Percentiles rank a stretch among this genome's conserved stretches.
Conservation (phyloP, 2,888 invertebrate genomes). For the Eurytoma californica region DNA sequence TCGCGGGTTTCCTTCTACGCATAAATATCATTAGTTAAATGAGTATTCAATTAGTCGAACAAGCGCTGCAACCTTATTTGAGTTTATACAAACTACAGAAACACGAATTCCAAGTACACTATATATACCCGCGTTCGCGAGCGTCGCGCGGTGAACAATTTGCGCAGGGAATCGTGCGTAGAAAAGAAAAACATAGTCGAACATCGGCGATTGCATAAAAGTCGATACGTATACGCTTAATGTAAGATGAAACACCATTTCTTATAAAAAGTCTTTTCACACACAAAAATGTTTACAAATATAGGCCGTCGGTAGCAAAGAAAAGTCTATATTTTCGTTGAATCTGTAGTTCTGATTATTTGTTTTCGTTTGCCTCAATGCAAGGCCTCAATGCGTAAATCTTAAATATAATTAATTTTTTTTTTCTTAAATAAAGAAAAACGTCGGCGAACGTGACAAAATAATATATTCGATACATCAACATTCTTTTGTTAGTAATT, state of each 20-base stretch:
- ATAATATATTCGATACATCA: neutral
- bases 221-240: slow-evolving; percentile 38
- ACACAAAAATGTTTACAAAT: slow-evolving; percentile 26
- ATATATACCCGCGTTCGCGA: slow-evolving; percentile 14
- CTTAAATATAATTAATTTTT: slow-evolving; percentile 36
- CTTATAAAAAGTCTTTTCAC: slow-evolving; percentile 38
- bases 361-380: slow-evolving; percentile 10
- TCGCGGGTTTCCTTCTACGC: slow-evolving; percentile 23
- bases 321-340: slow-evolving; percentile 46
- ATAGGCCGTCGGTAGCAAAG: slow-evolving; percentile 37
- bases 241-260: slow-evolving; percentile 20
- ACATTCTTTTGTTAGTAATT: too few species aligned
- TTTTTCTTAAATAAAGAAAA: slow-evolving; percentile 27
- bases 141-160: slow-evolving; percentile 23
- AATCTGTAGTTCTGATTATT: slow-evolving; percentile 24
- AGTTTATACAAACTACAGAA: slow-evolving; percentile 43
- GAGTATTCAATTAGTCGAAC: slow-evolving; percentile 49
- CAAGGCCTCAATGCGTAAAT: slow-evolving; percentile 15
- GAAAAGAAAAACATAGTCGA: slow-evolving; percentile 36
- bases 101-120: slow-evolving; percentile 44
- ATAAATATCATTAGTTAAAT: slow-evolving; percentile 38
- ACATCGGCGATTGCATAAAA: slow-evolving; percentile 26
- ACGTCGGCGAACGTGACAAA: slow-evolving; percentile 16
- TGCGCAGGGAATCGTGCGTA: slow-evolving; percentile 3
- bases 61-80: slow-evolving; percentile 49